Conservation (phyloP, 1,140 invertebrate species). For the Bombus picipes region DNA sequence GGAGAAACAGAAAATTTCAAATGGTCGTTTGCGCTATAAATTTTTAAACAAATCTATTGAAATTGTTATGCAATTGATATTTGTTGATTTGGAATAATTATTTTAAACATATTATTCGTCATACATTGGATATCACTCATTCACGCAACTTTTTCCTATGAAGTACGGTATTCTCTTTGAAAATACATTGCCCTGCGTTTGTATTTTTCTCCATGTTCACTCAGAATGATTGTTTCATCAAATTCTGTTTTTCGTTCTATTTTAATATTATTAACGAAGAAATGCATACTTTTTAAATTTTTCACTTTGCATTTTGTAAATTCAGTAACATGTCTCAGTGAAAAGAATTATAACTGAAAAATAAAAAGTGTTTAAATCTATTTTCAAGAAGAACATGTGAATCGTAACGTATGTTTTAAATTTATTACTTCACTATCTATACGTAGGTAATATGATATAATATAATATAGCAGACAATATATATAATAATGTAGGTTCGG, state of each 20-base stretch:
- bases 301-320: neutral
- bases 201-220: neutral
- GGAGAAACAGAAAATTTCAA: neutral
- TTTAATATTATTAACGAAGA: neutral
- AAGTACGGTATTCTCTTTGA: neutral
- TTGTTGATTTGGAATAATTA: neutral
- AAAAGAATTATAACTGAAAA: neutral
- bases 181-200: neutral
- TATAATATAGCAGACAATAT: conserved; percentile 29
- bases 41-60: neutral
- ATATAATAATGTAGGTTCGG: conserved; percentile 32
- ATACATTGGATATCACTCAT: neutral
- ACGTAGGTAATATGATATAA: neutral
- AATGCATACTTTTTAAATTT: too few species aligned
- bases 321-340: too few species aligned
- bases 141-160: neutral
- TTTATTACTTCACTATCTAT: neutral
- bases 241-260: neutral
- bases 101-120: neutral
- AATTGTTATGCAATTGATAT: neutral
- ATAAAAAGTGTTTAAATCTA: neutral
- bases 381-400: neutral
- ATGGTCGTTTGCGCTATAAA: neutral
- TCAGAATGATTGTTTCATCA: neutral
- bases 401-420: neutral